phyloP scores from a whole-genome alignment of 2,113 vertebrate species.

The Ailuropoda melanoleuca region DNA sequence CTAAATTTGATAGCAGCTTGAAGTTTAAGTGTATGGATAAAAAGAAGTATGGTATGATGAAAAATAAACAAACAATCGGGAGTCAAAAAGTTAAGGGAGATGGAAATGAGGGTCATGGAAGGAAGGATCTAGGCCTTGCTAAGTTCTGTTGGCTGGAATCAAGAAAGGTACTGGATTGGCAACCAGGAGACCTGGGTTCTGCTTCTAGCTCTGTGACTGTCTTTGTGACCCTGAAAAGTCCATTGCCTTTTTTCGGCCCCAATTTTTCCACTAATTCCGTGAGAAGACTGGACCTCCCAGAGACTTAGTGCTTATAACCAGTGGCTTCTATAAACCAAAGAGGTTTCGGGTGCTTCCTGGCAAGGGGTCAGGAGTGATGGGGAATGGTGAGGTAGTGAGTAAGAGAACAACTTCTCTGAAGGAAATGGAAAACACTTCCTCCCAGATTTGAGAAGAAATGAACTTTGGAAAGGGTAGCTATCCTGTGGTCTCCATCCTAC shows the following conservation, averaged over 20 bases:
- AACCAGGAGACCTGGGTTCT: background rate
- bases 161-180: background rate
- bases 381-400: background rate
- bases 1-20: background rate
- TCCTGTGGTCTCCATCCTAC: background rate
- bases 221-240: background rate
- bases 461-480: background rate
- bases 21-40: constrained; percentile 11
- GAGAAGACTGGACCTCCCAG: background rate
- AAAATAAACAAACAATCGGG: background rate
- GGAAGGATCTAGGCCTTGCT: background rate
- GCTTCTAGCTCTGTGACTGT: background rate
- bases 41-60: background rate
- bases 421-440: constrained; percentile 42
- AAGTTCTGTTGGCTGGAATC: background rate
- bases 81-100: background rate
- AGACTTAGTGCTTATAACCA: background rate
- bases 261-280: background rate
- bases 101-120: background rate
- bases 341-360: constrained; percentile 20
- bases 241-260: background rate
- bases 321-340: constrained; percentile 19
- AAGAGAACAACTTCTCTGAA: background rate
- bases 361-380: background rate
- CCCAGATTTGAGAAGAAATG: constrained; percentile 23